Evolutionary conservation across 1,140 invertebrate species (phyloP).

Genomic region (Aphelinus atriplicis): DNA sequence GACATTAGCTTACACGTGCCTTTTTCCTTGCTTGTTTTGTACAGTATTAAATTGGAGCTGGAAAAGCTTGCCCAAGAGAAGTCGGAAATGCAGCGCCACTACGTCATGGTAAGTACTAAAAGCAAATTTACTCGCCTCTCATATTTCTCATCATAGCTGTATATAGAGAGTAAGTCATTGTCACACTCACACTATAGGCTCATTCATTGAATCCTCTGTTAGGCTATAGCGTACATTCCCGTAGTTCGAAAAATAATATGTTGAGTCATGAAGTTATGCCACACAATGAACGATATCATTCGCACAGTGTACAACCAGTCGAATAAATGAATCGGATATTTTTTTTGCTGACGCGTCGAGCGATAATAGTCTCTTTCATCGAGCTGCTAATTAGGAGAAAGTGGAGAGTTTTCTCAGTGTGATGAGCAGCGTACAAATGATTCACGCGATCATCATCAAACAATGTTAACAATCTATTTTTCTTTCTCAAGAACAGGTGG

Average conservation of each 20-base stretch:
- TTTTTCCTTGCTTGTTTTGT: slow-evolving; percentile 66
- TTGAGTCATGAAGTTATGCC: no score
- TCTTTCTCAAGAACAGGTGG: neutral
- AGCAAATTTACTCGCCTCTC: neutral
- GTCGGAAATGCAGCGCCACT: slow-evolving; percentile 97
- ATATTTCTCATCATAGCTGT: neutral
- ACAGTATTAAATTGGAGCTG: slow-evolving; percentile 84
- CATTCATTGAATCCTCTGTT: no score
- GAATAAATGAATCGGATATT: no score
- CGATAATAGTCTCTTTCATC: neutral
- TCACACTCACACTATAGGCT: no score
- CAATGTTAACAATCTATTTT: slow-evolving; percentile 4
- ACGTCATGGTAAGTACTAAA: slow-evolving; percentile 88
- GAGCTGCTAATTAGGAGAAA: slow-evolving; percentile 15
- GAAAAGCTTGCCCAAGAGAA: slow-evolving; percentile 97
- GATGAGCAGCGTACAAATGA: neutral
- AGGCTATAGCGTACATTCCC: no score
- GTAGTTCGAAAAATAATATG: no score
- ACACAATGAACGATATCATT: no score
- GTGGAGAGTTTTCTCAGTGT: slow-evolving; percentile 14
- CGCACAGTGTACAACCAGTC: no score
- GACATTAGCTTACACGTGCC: slow-evolving; percentile 60
- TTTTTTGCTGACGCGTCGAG: no score
- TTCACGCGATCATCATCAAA: slow-evolving; percentile 7
- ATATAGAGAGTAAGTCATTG: slow-evolving; percentile 10